These are phyloP conservation scores for Osedax frankpressi DNA, from an alignment of 2,888 invertebrate genomes.

Conservation along the genomic window DNA sequence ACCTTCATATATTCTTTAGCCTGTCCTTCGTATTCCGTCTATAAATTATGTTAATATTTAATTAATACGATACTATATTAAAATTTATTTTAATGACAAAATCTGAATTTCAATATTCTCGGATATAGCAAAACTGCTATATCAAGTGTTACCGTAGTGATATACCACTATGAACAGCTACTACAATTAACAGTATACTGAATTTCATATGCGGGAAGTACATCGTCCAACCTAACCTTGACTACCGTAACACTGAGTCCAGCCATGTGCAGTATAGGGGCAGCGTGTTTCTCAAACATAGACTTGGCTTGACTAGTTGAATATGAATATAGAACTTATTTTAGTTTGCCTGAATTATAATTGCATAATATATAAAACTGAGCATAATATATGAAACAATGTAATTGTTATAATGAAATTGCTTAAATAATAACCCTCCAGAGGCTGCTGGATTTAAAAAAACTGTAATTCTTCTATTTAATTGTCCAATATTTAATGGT, in stretches of 20 bases:
- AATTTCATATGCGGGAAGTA: too few species aligned
- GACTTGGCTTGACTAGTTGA: conserved; percentile 54
- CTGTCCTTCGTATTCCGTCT: conserved; percentile 76
- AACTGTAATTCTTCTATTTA: conserved; percentile 66
- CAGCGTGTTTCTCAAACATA: conserved; percentile 75
- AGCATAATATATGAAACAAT: too few species aligned
- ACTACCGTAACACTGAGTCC: conserved; percentile 57
- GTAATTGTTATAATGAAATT: too few species aligned
- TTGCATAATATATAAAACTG: too few species aligned
- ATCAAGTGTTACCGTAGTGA: not conserved
- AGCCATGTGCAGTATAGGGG: conserved; percentile 78
- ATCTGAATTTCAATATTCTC: not conserved
- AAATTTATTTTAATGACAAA: too few species aligned
- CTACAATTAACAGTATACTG: too few species aligned
- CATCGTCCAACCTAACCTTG: conserved; percentile 38
- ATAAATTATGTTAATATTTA: conserved; percentile 44
- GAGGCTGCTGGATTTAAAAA: conserved; percentile 81
- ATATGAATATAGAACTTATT: too few species aligned
- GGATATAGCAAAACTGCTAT: not conserved
- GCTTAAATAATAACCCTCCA: conserved; percentile 56
- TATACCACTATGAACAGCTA: too few species aligned
- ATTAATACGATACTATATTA: not conserved
- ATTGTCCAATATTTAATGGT: conserved; percentile 52
- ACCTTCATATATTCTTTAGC: conserved; percentile 68
- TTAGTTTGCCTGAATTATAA: too few species aligned